These are phyloP conservation scores for Nephrocerus scutellatus DNA, from an alignment of 2,888 invertebrate genomes.

Conservation along the genomic window DNA sequence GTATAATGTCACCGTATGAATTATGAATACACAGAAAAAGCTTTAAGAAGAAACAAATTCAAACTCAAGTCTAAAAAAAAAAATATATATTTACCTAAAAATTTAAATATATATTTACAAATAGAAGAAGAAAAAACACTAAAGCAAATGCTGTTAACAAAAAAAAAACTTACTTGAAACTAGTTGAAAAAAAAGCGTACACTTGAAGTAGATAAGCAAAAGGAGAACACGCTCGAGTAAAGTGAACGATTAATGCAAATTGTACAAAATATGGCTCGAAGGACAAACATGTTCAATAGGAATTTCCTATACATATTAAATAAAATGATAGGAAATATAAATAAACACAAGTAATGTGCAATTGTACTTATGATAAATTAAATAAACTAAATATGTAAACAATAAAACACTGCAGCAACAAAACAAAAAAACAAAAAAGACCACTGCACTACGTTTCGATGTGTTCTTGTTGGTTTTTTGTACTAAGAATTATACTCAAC, in stretches of 20 bases:
- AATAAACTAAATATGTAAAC: too few relatives aligned
- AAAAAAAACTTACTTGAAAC: not conserved
- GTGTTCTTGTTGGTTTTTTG: too few relatives aligned
- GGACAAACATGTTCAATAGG: not conserved
- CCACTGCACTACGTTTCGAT: too few relatives aligned
- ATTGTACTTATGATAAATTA: slow-evolving; percentile 25
- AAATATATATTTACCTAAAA: slow-evolving; percentile 14
- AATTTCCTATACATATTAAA: slow-evolving; percentile 4
- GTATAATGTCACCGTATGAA: too few relatives aligned
- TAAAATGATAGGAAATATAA: slow-evolving; percentile 2
- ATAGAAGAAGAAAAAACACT: slow-evolving; percentile 12
- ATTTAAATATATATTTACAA: slow-evolving; percentile 18
- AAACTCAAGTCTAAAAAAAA: slow-evolving; percentile 17
- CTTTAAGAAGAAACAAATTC: slow-evolving; percentile 15
- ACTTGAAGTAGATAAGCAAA: slow-evolving; percentile 2
- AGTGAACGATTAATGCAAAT: not conserved
- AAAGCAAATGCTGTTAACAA: not conserved
- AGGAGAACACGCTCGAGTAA: slow-evolving; percentile 3
- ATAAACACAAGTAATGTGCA: slow-evolving; percentile 19
- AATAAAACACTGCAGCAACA: too few relatives aligned
- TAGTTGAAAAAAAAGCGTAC: slow-evolving; percentile 5
- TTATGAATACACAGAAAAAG: too few relatives aligned
- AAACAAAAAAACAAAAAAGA: too few relatives aligned
- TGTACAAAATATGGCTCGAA: not conserved
- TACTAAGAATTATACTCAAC: too few relatives aligned